Evolutionary conservation across 2,797 vertebrate genomes (phyloP), one percentile per base, ranked within the genome.

Genomic region (Coracias cyanogaster): DNA sequence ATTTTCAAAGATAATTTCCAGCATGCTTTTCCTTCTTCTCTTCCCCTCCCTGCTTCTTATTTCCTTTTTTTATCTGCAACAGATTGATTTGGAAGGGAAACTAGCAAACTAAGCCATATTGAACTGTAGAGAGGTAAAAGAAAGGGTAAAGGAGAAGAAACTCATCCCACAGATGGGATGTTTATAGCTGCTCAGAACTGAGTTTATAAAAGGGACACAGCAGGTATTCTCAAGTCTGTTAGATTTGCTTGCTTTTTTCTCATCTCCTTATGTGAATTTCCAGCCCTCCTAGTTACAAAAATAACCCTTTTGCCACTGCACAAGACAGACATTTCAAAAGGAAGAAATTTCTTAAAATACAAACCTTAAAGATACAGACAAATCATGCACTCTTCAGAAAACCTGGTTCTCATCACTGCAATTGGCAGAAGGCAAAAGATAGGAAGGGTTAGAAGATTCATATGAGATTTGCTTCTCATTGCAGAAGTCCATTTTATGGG

Each of bases 201-300:
- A 82, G 78, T 74, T 84, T 90, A 9, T 61, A 82, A 79, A 1
- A 0, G 52, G 49, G 58, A 78, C 81, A 82, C 49, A 80, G 86
- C 45, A 93, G 58, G 84, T 72, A 91, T 82, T 88, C 84, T 69
- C 55, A 77, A 69, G 37, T 49, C 65, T 91, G n/a, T 77, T 89
- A 45, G 72, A n/a, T 77, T 88, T 67, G 12, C 9, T 0, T 15
- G 46, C 39, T 18, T 2, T 35, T 72, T 54, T 55, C 7, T 4
- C 2, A 5, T 35, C 54, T 74, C 46, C 29, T 83, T 79, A 78
- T 19, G 46, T 70, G 92, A 93, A 86, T 89, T 95, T 85, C 45
- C 52, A 89, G 25, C 37, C 35, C 26, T 86, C 51, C 46, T 35
- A 73, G 65, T 71, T 89, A 86, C n/a, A 93, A 71, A 51, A 92